A percentile compares a stretch with the other conserved stretches of the same genome.
phyloP scores from a whole-genome alignment of 2,888 invertebrate genomes.

The Agrotis clavis region DNA sequence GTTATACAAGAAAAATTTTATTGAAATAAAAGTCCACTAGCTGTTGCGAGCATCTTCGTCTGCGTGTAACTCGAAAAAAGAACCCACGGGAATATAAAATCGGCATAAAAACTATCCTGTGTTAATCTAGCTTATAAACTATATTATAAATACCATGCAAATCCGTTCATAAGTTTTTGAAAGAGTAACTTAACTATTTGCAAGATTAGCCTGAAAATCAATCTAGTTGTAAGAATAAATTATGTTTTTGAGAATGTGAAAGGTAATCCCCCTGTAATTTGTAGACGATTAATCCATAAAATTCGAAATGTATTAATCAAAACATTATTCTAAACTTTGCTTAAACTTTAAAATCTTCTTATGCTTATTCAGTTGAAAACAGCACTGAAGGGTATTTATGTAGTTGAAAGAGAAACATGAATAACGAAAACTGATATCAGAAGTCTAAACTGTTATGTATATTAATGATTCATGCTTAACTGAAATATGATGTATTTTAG shows the following conservation, averaged over 20 bases:
- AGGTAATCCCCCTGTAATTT: not conserved
- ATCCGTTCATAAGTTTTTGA: no score
- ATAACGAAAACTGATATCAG: not conserved
- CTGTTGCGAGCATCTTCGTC: no score
- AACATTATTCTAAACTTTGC: not conserved
- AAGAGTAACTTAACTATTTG: no score
- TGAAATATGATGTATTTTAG: conserved; percentile 15
- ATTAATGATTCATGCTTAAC: conserved; percentile 4
- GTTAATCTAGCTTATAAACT: no score
- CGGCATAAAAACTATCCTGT: no score
- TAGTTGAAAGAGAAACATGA: conserved; percentile 7
- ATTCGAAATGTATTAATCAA: not conserved
- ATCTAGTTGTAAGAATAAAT: not conserved
- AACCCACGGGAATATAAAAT: no score
- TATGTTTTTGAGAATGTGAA: not conserved
- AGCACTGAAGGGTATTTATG: conserved; percentile 3
- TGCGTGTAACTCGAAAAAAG: no score
- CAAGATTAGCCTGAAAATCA: not conserved
- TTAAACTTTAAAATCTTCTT: not conserved
- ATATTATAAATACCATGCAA: no score
- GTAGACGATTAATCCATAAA: not conserved
- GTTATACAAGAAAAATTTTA: no score
- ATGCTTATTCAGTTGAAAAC: not conserved
- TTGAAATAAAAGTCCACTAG: not conserved
- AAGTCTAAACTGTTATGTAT: conserved; percentile 13